A percentile compares a stretch with the other conserved stretches of the same genome.
phyloP scores from a whole-genome alignment of 2,888 invertebrate species.

The Drosophila putrida region DNA sequence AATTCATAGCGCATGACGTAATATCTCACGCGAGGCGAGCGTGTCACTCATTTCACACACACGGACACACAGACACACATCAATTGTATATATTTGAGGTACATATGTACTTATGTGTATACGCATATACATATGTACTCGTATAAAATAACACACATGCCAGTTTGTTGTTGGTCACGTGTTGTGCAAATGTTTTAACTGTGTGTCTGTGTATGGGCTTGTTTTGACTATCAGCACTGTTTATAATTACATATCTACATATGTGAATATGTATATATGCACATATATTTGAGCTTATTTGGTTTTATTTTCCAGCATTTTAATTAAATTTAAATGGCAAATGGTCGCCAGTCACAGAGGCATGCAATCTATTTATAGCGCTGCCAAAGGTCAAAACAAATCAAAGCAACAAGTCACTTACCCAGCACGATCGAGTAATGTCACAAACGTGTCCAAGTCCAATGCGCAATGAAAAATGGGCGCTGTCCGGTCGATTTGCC shows the following conservation, averaged over 20 bases:
- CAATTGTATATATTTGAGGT: not conserved
- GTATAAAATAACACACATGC: constrained; percentile 34
- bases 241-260: constrained; percentile 8
- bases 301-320: constrained; percentile 61
- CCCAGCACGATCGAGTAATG: constrained; percentile 61
- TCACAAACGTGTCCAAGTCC: constrained; percentile 63
- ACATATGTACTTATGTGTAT: not conserved
- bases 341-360: constrained; percentile 26
- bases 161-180: constrained; percentile 81
- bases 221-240: constrained; percentile 32
- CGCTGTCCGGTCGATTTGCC: constrained; percentile 29
- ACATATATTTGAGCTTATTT: constrained; percentile 30
- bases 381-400: constrained; percentile 67
- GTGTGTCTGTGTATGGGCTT: constrained; percentile 27
- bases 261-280: not conserved
- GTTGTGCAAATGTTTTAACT: constrained; percentile 73
- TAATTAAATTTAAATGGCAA: constrained; percentile 69
- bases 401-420: constrained; percentile 57
- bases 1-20: constrained; percentile 85
- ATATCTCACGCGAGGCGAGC: constrained; percentile 85
- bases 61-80: constrained; percentile 11
- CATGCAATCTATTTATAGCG: constrained; percentile 64
- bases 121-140: not conserved
- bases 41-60: constrained; percentile 68
- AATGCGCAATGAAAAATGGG: constrained; percentile 58